Conservation (phyloP, 2,888 invertebrate genomes). For the Dyspetes luteomarginatus region DNA sequence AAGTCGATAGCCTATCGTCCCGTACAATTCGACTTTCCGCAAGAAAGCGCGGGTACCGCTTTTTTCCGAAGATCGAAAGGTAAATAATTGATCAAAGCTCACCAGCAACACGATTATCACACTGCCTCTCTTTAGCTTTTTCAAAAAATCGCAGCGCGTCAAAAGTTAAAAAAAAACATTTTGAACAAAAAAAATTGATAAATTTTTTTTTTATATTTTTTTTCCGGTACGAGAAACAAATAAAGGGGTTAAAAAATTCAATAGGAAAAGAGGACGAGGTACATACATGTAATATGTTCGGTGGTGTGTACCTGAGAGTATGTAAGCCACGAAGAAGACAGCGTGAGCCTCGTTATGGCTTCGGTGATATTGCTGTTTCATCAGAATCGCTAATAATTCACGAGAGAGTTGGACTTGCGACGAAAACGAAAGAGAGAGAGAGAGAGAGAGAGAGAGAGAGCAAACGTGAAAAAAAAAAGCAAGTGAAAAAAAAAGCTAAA, state of each 20-base stretch:
- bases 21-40: conserved; percentile 82
- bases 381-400: conserved; percentile 79
- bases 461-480: neutral
- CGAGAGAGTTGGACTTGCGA: conserved; percentile 25
- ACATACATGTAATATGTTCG: neutral
- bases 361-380: conserved; percentile 80
- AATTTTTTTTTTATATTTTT: neutral
- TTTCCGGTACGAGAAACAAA: neutral
- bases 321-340: conserved; percentile 67
- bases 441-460: conserved; percentile 11
- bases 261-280: neutral
- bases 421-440: neutral
- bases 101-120: conserved; percentile 33
- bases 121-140: conserved; percentile 8
- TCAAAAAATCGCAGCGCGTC: too few relatives aligned
- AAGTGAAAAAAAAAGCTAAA: conserved; percentile 17
- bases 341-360: conserved; percentile 80
- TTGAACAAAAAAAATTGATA: neutral
- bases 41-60: conserved; percentile 82
- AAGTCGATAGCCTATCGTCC: conserved; percentile 81
- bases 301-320: conserved; percentile 76
- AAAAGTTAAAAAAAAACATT: neutral
- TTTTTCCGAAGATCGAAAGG: conserved; percentile 82
- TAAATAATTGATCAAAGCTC: conserved; percentile 71
- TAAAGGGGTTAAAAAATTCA: neutral